Evolutionary conservation across 2,888 invertebrate species (phyloP), one percentile per base, ranked within the genome.

Genomic region (Artemia sinica): DNA sequence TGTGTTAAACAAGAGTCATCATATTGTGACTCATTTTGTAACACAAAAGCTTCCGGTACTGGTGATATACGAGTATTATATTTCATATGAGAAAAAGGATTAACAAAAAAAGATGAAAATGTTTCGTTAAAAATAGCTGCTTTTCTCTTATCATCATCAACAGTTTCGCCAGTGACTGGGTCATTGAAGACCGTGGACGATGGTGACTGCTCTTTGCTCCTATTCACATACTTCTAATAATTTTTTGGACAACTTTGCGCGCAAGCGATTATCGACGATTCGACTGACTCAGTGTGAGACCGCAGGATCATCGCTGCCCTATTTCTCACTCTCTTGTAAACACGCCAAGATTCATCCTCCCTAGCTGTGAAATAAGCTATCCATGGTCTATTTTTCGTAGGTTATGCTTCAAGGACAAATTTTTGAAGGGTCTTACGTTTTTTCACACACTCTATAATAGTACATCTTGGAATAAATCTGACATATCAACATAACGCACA

Each of bases 251-350:
- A 51, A 11, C n/a, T 51, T 51, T 51, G 11, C 52, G n/a, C 11
- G n/a, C 11, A 51, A 11, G 52, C 52, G n/a, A 51, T 51, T 51
- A 51, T n/a, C 11, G 52, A 51, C 11, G 52, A 11, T 51, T 51
- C 52, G n/a, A 51, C 52, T 51, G 11, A n/a, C n/a, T n/a, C n/a
- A n/a, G n/a, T n/a, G n/a, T n/a, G n/a, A n/a, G n/a, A n/a, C n/a
- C n/a, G n/a, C 11, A 51, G 52, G n/a, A 51, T 11, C 52, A 11
- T 51, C 11, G 52, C n/a, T 51, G 52, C 52, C n/a, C n/a, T 51
- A 51, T 51, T 51, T 51, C 52, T 51, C n/a, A n/a, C 52, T 51
- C n/a, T 51, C n/a, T 51, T 51, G 52, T 51, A 51, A 11, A n/a
- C 11, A 51, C n/a, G 11, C 52, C 52, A 51, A 51, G 11, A 11